Evolutionary conservation across 2,888 invertebrate species (phyloP).

Genomic region (Papilio elwesi): DNA sequence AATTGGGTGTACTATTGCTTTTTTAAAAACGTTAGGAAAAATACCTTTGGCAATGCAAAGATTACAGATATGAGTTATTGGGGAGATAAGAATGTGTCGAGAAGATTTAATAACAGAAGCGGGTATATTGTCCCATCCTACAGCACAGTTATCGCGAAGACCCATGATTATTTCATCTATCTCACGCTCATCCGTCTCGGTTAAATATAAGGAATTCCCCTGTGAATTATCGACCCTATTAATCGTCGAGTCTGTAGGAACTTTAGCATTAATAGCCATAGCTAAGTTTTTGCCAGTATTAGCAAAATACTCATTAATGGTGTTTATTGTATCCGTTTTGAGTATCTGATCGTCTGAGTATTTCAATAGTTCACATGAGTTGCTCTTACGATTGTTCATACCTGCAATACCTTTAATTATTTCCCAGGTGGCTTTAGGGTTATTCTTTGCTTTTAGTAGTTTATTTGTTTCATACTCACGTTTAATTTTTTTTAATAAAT

Average conservation of each 20-base stretch:
- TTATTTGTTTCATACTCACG: background rate
- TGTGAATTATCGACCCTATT: too few species aligned
- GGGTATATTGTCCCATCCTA: slow-evolving; percentile 38
- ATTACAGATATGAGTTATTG: slow-evolving; percentile 35
- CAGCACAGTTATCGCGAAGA: slow-evolving; percentile 21
- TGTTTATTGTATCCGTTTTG: background rate
- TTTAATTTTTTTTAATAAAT: background rate
- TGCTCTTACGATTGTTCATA: too few species aligned
- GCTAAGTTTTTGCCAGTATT: background rate
- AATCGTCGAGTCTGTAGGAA: background rate
- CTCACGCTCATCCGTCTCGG: background rate
- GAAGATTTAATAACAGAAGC: slow-evolving; percentile 29
- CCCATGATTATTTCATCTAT: slow-evolving; percentile 1
- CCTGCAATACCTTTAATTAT: too few species aligned
- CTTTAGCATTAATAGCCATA: background rate
- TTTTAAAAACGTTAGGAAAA: too few species aligned
- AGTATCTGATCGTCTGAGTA: background rate
- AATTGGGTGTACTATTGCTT: too few species aligned
- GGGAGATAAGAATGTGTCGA: slow-evolving; percentile 10
- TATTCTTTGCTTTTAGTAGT: background rate
- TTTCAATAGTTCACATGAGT: too few species aligned
- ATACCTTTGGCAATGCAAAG: slow-evolving; percentile 32
- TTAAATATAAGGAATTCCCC: background rate
- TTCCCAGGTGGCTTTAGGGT: background rate
- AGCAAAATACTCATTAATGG: background rate